A percentile compares a stretch with the other conserved stretches of the same genome.
phyloP scores from a whole-genome alignment of 1,140 invertebrate species.

The Drosophila tani region DNA sequence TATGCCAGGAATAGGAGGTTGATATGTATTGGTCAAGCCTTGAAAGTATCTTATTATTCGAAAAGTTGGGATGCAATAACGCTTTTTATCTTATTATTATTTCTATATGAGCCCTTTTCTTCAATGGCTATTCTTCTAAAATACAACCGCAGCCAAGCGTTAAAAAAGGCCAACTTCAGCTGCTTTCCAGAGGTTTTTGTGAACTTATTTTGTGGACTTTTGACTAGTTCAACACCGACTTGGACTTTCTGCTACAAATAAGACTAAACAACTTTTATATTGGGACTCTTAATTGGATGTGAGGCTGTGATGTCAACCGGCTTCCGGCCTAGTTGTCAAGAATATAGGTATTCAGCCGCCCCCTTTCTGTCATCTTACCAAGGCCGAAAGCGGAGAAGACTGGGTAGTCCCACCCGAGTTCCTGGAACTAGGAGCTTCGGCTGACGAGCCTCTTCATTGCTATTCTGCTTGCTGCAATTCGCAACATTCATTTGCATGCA shows the following conservation, averaged over 20 bases:
- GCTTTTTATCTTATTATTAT: neutral
- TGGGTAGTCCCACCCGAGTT: neutral
- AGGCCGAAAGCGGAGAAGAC: conserved; percentile 18
- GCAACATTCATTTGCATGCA: conserved; percentile 6
- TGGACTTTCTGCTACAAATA: neutral
- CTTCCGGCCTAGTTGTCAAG: conserved; percentile 22
- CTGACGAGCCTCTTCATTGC: neutral
- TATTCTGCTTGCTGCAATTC: conserved; percentile 6
- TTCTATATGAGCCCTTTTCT: neutral
- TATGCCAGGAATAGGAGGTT: conserved; percentile 34
- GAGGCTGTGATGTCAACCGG: neutral
- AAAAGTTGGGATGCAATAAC: no score
- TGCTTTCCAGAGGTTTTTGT: neutral
- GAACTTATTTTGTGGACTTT: conserved; percentile 7
- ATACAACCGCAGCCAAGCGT: neutral
- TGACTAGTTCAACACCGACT: conserved; percentile 29
- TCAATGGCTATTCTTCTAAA: no score
- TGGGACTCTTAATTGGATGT: neutral
- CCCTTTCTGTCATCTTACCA: conserved; percentile 1
- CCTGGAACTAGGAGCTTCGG: no score
- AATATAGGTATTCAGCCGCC: neutral
- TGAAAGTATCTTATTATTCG: no score
- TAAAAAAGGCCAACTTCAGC: neutral
- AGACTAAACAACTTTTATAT: neutral
- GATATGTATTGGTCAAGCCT: conserved; percentile 30